Conservation (phyloP, 2,888 invertebrate genomes). For the Athalia rosae region DNA sequence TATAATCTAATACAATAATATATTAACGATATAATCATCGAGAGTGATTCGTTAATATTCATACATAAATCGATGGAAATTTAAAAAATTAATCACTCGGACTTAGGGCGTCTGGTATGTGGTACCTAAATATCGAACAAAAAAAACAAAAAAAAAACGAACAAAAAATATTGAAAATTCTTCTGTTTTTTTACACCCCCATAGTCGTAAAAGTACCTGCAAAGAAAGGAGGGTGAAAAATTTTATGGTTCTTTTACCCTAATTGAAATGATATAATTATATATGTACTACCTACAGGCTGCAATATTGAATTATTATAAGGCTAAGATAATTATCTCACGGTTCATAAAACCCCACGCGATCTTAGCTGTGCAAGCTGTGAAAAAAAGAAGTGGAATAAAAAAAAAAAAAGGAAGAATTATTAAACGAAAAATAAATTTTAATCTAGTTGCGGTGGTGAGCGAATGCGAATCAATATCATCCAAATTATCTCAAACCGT, state of each 20-base stretch:
- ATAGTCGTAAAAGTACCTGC: background rate
- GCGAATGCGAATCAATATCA: too few species aligned
- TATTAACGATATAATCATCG: too few species aligned
- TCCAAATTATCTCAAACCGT: too few species aligned
- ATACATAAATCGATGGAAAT: background rate
- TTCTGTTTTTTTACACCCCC: too few species aligned
- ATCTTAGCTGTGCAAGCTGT: too few species aligned
- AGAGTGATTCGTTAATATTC: background rate
- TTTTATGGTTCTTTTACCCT: conserved; percentile 67
- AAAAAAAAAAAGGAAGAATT: too few species aligned
- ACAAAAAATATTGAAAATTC: background rate
- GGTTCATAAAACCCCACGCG: conserved; percentile 60
- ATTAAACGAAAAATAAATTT: too few species aligned
- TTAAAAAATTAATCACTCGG: background rate
- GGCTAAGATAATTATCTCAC: conserved; percentile 59
- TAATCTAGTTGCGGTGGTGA: too few species aligned
- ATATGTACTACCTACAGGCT: conserved; percentile 35
- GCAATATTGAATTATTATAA: conserved; percentile 63
- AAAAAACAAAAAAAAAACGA: background rate
- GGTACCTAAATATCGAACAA: background rate
- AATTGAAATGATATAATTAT: conserved; percentile 67
- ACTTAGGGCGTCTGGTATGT: background rate
- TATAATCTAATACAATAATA: background rate
- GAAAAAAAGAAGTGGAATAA: too few species aligned
- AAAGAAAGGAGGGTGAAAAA: conserved; percentile 45